These are phyloP conservation scores for Nasua narica DNA, from an alignment of 2,797 vertebrate genomes.

Conservation along the genomic window DNA sequence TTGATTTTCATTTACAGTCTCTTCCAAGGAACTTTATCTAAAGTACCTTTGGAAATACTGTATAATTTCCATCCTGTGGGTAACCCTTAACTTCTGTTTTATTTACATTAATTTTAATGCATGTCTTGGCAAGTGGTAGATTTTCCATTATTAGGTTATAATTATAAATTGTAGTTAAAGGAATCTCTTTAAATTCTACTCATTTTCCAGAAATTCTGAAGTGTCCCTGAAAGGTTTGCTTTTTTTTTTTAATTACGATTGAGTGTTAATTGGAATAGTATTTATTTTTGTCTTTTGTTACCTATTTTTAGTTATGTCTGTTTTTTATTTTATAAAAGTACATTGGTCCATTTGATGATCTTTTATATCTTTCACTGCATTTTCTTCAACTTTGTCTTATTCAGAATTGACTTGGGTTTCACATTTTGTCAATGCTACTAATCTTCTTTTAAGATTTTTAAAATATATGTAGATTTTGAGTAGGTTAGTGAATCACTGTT, in stretches of 20 bases:
- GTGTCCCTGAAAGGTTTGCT: background rate
- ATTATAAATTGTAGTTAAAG: background rate
- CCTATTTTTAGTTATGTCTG: background rate
- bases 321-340: background rate
- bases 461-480: background rate
- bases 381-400: background rate
- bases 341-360: background rate
- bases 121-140: background rate
- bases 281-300: background rate
- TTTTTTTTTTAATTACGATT: background rate
- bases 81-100: background rate
- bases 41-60: background rate
- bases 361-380: background rate
- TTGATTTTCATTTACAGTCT: background rate
- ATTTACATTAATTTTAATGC: slow-evolving; percentile 25
- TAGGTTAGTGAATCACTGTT: background rate
- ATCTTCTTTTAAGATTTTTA: background rate
- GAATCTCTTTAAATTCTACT: slow-evolving; percentile 17
- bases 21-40: background rate
- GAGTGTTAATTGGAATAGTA: background rate
- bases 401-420: background rate
- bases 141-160: slow-evolving; percentile 8
- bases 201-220: slow-evolving; percentile 32
- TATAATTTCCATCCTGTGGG: background rate
- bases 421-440: background rate